phyloP scores from a whole-genome alignment of 2,797 vertebrate genomes.

The Gambusia yucatana region DNA sequence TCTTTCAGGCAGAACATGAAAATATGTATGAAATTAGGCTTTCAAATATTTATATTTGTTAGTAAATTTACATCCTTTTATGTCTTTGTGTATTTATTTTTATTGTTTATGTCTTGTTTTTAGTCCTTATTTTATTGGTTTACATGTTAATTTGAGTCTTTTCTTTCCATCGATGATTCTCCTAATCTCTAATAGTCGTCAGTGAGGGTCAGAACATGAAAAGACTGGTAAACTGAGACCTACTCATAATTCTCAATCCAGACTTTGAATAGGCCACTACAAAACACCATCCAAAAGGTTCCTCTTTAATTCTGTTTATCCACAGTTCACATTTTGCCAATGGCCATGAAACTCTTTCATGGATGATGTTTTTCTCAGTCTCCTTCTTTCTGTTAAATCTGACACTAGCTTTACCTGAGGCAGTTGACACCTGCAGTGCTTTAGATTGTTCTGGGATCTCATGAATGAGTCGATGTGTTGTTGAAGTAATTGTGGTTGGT shows the following conservation, averaged over 20 bases:
- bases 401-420: too few relatives aligned
- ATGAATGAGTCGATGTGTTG: neutral
- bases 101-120: neutral
- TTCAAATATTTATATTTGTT: neutral
- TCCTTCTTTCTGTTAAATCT: too few relatives aligned
- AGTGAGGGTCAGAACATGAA: neutral
- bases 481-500: neutral
- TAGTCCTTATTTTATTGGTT: neutral
- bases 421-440: too few relatives aligned
- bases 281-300: neutral
- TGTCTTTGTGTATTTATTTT: neutral
- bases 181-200: neutral
- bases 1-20: slow-evolving; percentile 5
- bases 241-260: neutral
- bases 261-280: neutral
- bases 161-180: neutral
- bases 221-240: neutral
- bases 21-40: neutral
- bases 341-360: neutral
- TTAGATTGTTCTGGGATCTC: neutral
- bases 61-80: neutral
- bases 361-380: too few relatives aligned
- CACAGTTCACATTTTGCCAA: neutral
- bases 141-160: neutral
- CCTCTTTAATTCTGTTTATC: neutral